Percentiles rank a stretch among this genome's conserved stretches.
Conservation (phyloP, 1,140 invertebrate genomes). For the Trialeurodes vaporariorum region DNA sequence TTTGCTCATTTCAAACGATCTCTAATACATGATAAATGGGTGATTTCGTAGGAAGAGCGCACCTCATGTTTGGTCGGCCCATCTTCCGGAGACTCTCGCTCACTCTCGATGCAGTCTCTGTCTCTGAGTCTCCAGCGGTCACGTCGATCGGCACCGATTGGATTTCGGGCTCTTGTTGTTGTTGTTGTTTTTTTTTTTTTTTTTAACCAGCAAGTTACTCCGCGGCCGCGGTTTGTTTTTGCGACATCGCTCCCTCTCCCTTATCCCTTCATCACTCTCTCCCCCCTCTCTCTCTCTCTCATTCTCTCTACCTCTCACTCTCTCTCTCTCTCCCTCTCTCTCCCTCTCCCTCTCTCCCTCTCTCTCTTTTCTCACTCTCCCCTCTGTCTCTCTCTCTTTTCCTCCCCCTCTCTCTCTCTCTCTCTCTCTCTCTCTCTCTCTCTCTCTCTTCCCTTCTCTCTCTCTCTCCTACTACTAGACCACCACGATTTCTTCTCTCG, state of each 20-base stretch:
- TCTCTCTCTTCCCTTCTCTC: slow-evolving; percentile 8
- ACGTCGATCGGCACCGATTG: no score
- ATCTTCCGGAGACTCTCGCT: no score
- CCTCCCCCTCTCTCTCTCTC: slow-evolving; percentile 7
- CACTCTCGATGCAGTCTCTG: no score
- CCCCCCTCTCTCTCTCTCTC: not conserved
- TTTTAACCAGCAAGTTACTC: no score
- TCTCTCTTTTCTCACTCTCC: slow-evolving; percentile 4
- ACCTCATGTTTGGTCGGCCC: no score
- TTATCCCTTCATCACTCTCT: slow-evolving; percentile 3
- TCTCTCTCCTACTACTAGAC: not conserved
- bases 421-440: slow-evolving; percentile 6
- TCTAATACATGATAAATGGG: no score
- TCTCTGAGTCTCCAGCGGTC: no score
- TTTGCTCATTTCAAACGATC: no score
- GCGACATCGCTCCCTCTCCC: slow-evolving; percentile 4
- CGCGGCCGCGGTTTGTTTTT: not conserved
- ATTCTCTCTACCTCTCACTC: slow-evolving; percentile 5
- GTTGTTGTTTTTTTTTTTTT: slow-evolving; percentile 11
- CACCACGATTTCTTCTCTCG: no score
- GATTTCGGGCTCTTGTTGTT: not conserved
- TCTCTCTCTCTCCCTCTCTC: slow-evolving; percentile 10
- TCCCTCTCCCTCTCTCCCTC: slow-evolving; percentile 4
- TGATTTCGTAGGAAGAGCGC: no score
- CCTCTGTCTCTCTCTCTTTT: not conserved